Evolutionary conservation across 2,113 vertebrate species (phyloP), one percentile per base, ranked within the genome.

Genomic region (Lampris megalopsis): DNA sequence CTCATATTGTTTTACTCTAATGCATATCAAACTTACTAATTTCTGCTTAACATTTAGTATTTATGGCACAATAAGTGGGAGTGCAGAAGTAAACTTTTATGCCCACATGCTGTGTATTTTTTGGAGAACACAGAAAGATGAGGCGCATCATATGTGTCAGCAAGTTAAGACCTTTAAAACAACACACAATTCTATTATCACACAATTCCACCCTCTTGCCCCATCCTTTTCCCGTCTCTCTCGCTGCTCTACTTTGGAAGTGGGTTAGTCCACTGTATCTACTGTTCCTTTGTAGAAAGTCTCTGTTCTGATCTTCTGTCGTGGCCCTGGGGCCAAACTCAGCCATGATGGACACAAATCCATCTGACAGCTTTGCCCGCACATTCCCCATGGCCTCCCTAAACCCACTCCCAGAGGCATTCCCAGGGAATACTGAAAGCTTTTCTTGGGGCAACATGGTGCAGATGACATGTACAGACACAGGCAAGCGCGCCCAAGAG

Each of bases 301-400:
- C 76, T 81, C 63, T 83, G 77, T 86, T 90, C 78, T 86, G 81
- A 89, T 89, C 85, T 83, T 71, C 80, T 84, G 79, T 84, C 75
- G 67, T 1, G 10, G 70, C 87, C 91, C 73, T 5, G 24, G 74
- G 89, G 89, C 77, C 81, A 65, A 86, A 79, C 38, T 13, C 68
- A 81, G 69, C 80, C 50, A 43, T 85, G 89, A 92, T 86, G 88
- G 87, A 91, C 89, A 87, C 83, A 84, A 85, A 90, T 86, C 85
- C 83, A 84, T 85, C 80, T 87, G 89, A 91, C 90, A 90, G 89
- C 73, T 87, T 80, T 86, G 76, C 72, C 83, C 75, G 73, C 78
- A 68, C 71, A 42, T 79, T 84, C 80, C 84, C 81, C 0, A 37
- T 81, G 86, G 79, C 68, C 38, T 73, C 60, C 58, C 75, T 35